phyloP scores from a whole-genome alignment of 2,888 invertebrate genomes.

The Drosophila emarginata region DNA sequence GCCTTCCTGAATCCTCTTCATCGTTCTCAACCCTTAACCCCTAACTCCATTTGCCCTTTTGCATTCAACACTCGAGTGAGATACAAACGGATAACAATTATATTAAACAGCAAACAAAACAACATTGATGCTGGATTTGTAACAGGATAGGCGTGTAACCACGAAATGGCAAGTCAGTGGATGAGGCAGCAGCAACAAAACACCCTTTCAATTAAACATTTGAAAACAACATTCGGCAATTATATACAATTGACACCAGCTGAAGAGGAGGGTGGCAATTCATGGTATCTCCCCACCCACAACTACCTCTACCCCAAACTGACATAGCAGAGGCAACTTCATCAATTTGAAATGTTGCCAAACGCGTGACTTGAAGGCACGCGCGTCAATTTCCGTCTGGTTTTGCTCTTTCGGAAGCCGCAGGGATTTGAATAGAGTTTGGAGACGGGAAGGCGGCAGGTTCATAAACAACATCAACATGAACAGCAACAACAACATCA shows the following conservation, averaged over 20 bases:
- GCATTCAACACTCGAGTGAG: constrained; percentile 20
- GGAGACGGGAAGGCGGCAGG: constrained; percentile 16
- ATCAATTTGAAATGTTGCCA: constrained; percentile 79
- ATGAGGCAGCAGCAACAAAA: constrained; percentile 45
- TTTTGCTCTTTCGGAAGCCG: constrained; percentile 46
- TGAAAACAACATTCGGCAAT: constrained; percentile 79
- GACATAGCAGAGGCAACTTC: constrained; percentile 61
- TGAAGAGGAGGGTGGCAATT: constrained; percentile 37
- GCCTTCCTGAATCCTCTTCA: not conserved
- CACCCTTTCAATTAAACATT: constrained; percentile 81
- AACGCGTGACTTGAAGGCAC: constrained; percentile 57
- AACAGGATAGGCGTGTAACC: constrained; percentile 83
- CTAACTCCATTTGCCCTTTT: constrained; percentile 12
- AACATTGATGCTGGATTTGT: constrained; percentile 78
- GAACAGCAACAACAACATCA: not conserved
- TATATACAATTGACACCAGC: constrained; percentile 79
- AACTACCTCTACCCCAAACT: not conserved
- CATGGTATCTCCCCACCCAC: constrained; percentile 3
- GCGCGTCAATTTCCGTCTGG: constrained; percentile 64
- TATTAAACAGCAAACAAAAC: constrained; percentile 72
- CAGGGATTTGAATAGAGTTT: constrained; percentile 68
- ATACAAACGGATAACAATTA: constrained; percentile 75
- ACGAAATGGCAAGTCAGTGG: constrained; percentile 63
- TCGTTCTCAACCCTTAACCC: not conserved
- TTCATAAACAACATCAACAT: constrained; percentile 75